Percentiles rank a stretch among this genome's conserved stretches.
Conservation (phyloP, 2,888 invertebrate genomes). For the Nomada goodeniana region DNA sequence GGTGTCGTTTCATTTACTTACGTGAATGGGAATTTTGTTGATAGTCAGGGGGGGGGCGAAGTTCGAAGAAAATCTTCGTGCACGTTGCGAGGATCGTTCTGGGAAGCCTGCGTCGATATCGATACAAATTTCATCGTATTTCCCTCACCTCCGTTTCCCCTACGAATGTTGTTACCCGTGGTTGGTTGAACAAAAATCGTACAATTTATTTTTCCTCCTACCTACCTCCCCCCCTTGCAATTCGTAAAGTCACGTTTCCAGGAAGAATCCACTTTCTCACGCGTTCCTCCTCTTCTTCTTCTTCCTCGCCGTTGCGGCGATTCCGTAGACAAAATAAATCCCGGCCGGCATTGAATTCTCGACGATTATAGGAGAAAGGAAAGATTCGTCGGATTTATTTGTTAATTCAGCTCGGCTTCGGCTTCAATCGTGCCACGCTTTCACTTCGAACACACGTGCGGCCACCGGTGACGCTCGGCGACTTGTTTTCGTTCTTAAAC, state of each 20-base stretch:
- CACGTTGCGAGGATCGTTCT: neutral
- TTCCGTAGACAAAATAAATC: no score
- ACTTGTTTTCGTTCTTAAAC: constrained; percentile 44
- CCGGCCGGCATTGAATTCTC: no score
- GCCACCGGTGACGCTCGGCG: constrained; percentile 26
- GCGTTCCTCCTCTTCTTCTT: neutral
- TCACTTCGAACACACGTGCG: neutral
- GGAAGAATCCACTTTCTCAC: neutral
- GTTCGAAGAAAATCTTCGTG: neutral
- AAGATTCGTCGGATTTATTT: constrained; percentile 33
- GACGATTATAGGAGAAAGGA: no score
- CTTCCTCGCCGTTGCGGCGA: no score
- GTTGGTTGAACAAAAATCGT: no score
- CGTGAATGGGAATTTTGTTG: neutral
- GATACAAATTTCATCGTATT: neutral
- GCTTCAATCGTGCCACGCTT: no score
- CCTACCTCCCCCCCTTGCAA: no score
- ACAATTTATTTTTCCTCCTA: neutral
- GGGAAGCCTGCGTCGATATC: neutral
- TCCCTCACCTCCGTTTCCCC: neutral
- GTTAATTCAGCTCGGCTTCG: neutral
- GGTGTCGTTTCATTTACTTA: neutral
- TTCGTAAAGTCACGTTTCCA: neutral
- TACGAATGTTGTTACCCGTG: neutral
- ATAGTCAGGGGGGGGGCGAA: neutral